Evolutionary conservation across 2,888 invertebrate species (phyloP).

Genomic region (Euplexia lucipara): DNA sequence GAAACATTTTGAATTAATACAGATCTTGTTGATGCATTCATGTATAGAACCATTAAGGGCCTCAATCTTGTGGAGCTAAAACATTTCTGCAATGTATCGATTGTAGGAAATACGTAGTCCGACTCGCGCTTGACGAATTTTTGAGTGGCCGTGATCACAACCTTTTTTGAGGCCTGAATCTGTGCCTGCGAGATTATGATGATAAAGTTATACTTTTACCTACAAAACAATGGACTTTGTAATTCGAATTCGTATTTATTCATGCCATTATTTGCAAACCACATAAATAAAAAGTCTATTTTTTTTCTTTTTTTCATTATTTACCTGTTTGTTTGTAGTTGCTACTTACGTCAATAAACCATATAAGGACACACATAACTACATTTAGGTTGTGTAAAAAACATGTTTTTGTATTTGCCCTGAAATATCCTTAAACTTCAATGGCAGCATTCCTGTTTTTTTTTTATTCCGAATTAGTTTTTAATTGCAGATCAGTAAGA

Average conservation of each 20-base stretch:
- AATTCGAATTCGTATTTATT: conserved; percentile 1
- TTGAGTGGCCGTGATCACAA: too few relatives aligned
- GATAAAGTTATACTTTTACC: background rate
- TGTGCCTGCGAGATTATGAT: too few relatives aligned
- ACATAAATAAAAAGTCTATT: background rate
- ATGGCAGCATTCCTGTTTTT: conserved; percentile 1
- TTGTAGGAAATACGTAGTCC: too few relatives aligned
- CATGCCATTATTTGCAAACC: conserved; percentile 14
- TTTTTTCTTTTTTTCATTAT: background rate
- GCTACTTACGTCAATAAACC: conserved; percentile 27
- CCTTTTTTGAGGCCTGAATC: too few relatives aligned
- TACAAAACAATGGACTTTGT: background rate
- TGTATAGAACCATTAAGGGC: too few relatives aligned
- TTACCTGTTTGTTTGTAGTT: conserved; percentile 46
- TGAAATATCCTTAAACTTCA: conserved; percentile 3
- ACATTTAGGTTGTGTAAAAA: conserved; percentile 16
- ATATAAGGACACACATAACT: conserved; percentile 9
- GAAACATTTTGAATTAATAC: too few relatives aligned
- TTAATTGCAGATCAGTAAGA: background rate
- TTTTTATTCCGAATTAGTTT: background rate
- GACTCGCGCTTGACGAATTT: too few relatives aligned
- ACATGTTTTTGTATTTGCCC: conserved; percentile 2
- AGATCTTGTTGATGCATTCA: too few relatives aligned
- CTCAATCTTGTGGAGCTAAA: too few relatives aligned
- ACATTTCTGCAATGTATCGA: too few relatives aligned